These are phyloP conservation scores for Eristalinus sepulchralis DNA, from an alignment of 2,888 invertebrate species.

Conservation along the genomic window DNA sequence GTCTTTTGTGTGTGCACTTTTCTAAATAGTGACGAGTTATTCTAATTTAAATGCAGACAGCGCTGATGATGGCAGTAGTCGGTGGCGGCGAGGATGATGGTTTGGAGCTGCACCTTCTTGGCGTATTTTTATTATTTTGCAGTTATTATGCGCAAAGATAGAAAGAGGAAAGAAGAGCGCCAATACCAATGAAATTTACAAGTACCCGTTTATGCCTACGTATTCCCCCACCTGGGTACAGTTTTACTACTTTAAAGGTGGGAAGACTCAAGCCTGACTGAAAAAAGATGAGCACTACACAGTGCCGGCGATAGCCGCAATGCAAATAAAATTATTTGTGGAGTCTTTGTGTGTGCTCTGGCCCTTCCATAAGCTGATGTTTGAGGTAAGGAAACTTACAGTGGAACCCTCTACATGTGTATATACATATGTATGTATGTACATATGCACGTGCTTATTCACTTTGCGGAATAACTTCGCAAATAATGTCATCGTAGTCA, in stretches of 20 bases:
- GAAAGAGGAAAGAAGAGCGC: not conserved
- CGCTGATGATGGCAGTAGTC: not conserved
- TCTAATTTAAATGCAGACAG: slow-evolving; percentile 63
- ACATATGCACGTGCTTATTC: slow-evolving; percentile 7
- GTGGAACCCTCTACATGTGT: not conserved
- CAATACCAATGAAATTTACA: not conserved
- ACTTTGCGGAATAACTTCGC: slow-evolving; percentile 22
- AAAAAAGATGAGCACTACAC: slow-evolving; percentile 11
- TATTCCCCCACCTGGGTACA: not conserved
- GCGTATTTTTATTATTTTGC: slow-evolving; percentile 31
- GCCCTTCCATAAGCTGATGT: slow-evolving; percentile 26
- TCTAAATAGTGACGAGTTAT: slow-evolving; percentile 27
- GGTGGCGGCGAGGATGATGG: not conserved
- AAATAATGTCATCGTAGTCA: slow-evolving; percentile 25
- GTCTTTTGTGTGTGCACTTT: slow-evolving; percentile 39
- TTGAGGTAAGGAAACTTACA: not conserved
- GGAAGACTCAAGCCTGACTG: not conserved
- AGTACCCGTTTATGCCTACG: not conserved
- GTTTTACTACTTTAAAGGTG: not conserved
- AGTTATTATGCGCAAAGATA: not conserved
- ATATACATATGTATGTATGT: not conserved
- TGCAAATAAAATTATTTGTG: slow-evolving; percentile 34
- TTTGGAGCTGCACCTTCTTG: slow-evolving; percentile 44
- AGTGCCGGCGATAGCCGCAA: slow-evolving; percentile 19
- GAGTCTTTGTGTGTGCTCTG: not conserved